Evolutionary conservation across 2,797 vertebrate genomes (phyloP), one percentile per base, ranked within the genome.

Genomic region (Pygocentrus nattereri): DNA sequence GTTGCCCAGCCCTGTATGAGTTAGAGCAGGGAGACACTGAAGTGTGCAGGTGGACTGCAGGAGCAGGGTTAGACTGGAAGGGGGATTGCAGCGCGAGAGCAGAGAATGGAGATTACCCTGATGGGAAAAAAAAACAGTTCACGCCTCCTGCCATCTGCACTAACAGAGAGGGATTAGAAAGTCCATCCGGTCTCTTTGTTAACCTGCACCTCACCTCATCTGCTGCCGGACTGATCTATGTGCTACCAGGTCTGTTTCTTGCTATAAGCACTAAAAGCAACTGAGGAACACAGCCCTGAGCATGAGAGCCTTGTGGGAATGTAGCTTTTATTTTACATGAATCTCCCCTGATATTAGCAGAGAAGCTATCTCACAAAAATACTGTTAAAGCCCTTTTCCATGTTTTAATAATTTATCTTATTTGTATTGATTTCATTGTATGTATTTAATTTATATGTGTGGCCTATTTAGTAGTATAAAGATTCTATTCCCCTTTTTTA

Each of bases 131-230:
- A 67, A 75, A 67, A 67, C 34, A 13, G 25, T n/a, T 74, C 23
- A 44, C 3, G 8, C 49, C 49, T 30, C 50, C 19, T 58, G 25
- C 79, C 79, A 75, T 75, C 79, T 81, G 72, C 38, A 38, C 27
- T 34, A n/a, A 30, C 34, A 30, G 70, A 74, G 21, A 50, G 49
- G 18, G 49, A 50, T 47, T 54, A 34, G 64, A 19, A 27, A 74
- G 10, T 49, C 21, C 49, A 81, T 58, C 34, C 34, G 30, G 65
- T 44, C 52, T 59, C 68, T 49, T 50, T 70, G 50, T 80, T 68
- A 72, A 19, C 5, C 12, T 62, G n/a, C 25, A 73, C 31, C 12
- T 69, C 67, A 13, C 67, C 38, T 47, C 31, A 12, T 30, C 65
- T 27, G 44, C 23, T 27, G 13, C n/a, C 13, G 15, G 41, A 27